These are phyloP conservation scores for Unio delphinus DNA, from an alignment of 2,888 invertebrate species.

Conservation along the genomic window DNA sequence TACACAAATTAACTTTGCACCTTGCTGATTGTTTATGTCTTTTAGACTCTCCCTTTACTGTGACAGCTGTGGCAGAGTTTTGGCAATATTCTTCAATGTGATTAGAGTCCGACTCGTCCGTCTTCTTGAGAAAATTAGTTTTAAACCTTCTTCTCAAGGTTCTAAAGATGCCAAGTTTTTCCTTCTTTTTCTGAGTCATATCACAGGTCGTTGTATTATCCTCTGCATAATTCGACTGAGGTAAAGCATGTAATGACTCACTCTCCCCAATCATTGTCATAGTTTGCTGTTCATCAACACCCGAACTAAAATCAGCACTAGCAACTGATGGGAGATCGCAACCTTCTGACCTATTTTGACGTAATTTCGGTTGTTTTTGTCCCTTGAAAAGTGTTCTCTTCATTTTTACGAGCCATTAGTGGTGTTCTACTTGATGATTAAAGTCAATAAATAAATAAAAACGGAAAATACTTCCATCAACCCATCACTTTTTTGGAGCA, in stretches of 20 bases:
- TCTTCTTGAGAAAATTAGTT: constrained; percentile 48
- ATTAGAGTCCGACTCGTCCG: constrained; percentile 36
- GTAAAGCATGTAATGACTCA: constrained; percentile 31
- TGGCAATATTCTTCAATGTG: constrained; percentile 37
- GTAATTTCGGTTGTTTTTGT: constrained; percentile 9
- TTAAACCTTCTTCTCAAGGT: constrained; percentile 53
- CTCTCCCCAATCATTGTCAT: constrained; percentile 28
- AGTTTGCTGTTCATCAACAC: constrained; percentile 13
- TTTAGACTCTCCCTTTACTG: constrained; percentile 41
- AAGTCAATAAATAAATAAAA: constrained; percentile 11
- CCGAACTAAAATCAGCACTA: constrained; percentile 15
- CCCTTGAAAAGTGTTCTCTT: constrained; percentile 52
- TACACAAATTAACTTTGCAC: constrained; percentile 45
- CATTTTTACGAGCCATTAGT: constrained; percentile 42
- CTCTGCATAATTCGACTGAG: constrained; percentile 35
- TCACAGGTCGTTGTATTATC: constrained; percentile 33
- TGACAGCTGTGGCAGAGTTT: constrained; percentile 10
- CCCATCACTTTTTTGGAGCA: constrained; percentile 15
- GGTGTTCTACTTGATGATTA: constrained; percentile 1
- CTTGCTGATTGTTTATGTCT: constrained; percentile 49
- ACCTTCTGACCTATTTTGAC: constrained; percentile 8
- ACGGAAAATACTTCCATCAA: constrained; percentile 13
- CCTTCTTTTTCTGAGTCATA: constrained; percentile 44
- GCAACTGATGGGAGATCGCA: constrained; percentile 15
- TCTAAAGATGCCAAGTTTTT: constrained; percentile 55